Conservation (phyloP, 2,113 vertebrate species). For the Melospiza georgiana region DNA sequence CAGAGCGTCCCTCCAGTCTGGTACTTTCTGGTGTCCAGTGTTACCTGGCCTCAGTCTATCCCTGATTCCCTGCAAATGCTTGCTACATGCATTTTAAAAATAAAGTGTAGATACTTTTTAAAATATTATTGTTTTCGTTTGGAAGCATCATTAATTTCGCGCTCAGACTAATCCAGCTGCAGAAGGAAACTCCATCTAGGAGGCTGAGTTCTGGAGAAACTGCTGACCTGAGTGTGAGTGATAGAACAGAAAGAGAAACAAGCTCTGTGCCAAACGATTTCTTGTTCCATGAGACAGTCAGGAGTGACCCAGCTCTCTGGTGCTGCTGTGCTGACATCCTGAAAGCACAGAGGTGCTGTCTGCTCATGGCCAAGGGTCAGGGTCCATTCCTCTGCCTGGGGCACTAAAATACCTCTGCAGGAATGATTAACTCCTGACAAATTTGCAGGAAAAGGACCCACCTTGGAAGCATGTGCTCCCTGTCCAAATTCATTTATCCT, state of each 20-base stretch:
- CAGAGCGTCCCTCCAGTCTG: not conserved
- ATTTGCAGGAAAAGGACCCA: not conserved
- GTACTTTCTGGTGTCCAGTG: not conserved
- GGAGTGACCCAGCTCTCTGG: not conserved
- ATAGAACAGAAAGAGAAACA: not conserved
- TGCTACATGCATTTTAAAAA: not conserved
- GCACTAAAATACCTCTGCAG: not conserved
- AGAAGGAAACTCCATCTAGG: not conserved
- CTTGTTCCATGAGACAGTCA: not conserved
- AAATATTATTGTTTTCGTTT: not conserved
- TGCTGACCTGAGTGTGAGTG: not conserved
- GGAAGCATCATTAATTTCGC: not conserved
- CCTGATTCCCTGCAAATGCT: not conserved
- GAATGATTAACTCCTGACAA: not conserved
- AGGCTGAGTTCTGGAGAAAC: not conserved
- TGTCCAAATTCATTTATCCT: not conserved
- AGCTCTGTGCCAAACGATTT: not conserved
- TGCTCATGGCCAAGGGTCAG: not conserved
- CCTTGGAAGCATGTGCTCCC: not conserved
- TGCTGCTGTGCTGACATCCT: not conserved
- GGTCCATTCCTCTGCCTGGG: not conserved
- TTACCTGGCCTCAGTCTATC: not conserved
- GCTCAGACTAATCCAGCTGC: not conserved
- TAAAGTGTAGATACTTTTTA: fast-evolving
- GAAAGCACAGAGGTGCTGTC: not conserved